phyloP scores from a whole-genome alignment of 2,797 vertebrate genomes.

The Sternotherus odoratus region DNA sequence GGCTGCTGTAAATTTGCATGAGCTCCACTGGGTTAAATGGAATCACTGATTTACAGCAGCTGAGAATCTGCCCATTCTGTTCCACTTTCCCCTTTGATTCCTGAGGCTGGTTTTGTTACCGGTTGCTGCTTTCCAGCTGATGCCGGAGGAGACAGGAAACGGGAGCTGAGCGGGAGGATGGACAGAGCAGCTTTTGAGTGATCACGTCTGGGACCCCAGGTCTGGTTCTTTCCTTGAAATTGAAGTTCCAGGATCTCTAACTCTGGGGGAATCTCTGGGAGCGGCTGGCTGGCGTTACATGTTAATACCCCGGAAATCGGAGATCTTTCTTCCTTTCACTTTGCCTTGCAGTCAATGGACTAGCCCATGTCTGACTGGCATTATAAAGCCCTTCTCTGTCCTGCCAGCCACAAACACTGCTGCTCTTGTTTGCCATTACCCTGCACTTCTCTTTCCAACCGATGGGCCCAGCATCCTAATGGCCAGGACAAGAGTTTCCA shows the following conservation, averaged over 20 bases:
- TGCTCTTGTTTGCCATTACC: background rate
- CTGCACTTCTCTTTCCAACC: background rate
- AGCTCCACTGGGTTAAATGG: background rate
- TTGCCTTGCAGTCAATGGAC: background rate
- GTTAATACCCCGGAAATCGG: background rate
- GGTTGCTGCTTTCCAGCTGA: background rate
- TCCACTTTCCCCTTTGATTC: background rate
- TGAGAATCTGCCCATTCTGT: background rate
- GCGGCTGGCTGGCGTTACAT: background rate
- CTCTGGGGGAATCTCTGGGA: background rate
- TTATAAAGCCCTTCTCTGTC: constrained; percentile 5
- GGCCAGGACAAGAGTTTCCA: background rate
- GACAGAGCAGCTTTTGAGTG: background rate
- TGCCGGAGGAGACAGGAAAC: background rate
- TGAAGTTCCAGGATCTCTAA: accelerated
- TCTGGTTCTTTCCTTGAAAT: background rate
- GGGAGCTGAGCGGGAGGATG: background rate
- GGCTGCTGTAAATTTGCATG: background rate
- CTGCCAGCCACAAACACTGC: background rate
- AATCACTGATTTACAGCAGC: background rate
- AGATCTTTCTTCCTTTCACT: background rate
- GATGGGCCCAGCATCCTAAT: background rate
- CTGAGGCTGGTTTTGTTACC: background rate
- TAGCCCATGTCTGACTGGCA: background rate
- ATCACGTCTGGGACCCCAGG: background rate